Evolutionary conservation across 37 sponge, comb jelly and placozoan species (phyloP), one percentile per base, ranked within the genome.

Genomic region (Amphimedon queenslandica): DNA sequence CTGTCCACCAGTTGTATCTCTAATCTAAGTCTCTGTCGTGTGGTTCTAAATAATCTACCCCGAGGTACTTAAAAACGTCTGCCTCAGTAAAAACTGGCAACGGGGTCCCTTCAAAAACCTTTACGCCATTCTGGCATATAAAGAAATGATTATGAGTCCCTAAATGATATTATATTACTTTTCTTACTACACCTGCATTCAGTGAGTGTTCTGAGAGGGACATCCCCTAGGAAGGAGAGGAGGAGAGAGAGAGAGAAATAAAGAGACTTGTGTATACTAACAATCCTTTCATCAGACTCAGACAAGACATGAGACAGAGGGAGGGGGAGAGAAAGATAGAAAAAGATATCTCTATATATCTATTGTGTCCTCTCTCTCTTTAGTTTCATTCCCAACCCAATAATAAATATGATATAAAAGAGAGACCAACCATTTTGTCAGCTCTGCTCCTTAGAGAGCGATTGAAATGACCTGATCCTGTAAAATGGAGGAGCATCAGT

Each of bases 391-490:
- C 20, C 20, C 20, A 23, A 69, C 18, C 55, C 18, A 69, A n/a
- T n/a, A n/a, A 47, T 47, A 47, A 47, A 18, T 8, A 47, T 47
- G 51, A 18, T 13, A 47, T 47, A 8, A 13, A 8, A 18, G 13
- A 47, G 5, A 11, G 4, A 41, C 83, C 64, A 29, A 89, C 90
- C 87, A 81, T 56, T 37, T 93, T 85, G 57, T 79, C 74, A 11
- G 94, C 94, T 56, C 82, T 80, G 70, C 25, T 35, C 32, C 94
- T 58, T 80, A 93, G 85, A 3, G 94, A 93, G 4, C 94, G 71
- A 75, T 93, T 93, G 74, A 86, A 89, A 53, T 89, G 78, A 6
- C 83, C 94, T 30, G 94, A 93, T 27, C 94, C 94, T 34, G 94
- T 93, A 70, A 93, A 93, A 71, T 93, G 91, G 8, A 93, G 74